Conservation (phyloP, 1,140 invertebrate genomes). For the Bombus polaris region DNA sequence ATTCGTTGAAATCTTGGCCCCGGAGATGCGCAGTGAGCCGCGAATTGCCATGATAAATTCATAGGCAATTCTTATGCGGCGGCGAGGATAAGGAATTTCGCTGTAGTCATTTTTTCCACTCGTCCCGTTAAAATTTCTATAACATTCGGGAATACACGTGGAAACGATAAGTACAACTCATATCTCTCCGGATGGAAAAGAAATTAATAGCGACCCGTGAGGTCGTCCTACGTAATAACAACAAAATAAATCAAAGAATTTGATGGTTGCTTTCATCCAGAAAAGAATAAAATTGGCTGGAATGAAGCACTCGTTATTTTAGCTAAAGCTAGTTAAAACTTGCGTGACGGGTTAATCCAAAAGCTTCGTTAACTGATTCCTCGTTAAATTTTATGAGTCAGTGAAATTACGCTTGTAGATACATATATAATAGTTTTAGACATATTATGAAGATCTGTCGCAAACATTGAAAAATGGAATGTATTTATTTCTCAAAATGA, state of each 20-base stretch:
- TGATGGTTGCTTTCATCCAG: background rate
- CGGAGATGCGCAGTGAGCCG: conserved; percentile 41
- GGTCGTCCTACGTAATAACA: background rate
- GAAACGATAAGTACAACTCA: background rate
- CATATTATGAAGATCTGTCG: no score
- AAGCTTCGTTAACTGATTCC: background rate
- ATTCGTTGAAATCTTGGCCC: conserved; percentile 57
- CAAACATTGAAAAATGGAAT: no score
- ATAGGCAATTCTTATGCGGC: conserved; percentile 69
- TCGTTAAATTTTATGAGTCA: background rate
- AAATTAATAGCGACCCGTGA: background rate
- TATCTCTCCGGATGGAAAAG: background rate
- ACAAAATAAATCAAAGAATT: background rate
- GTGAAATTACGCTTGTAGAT: background rate
- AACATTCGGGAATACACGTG: background rate
- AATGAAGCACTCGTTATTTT: background rate
- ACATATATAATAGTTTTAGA: background rate
- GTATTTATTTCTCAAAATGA: no score
- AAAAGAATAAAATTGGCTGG: background rate
- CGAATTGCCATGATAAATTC: conserved; percentile 69
- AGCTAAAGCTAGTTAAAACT: background rate
- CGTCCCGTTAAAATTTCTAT: conserved; percentile 45
- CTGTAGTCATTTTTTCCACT: conserved; percentile 51
- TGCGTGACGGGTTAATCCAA: background rate
- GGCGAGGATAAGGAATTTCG: conserved; percentile 26